Evolutionary conservation across 2,797 vertebrate genomes (phyloP).

Genomic region (Hybognathus amarus): DNA sequence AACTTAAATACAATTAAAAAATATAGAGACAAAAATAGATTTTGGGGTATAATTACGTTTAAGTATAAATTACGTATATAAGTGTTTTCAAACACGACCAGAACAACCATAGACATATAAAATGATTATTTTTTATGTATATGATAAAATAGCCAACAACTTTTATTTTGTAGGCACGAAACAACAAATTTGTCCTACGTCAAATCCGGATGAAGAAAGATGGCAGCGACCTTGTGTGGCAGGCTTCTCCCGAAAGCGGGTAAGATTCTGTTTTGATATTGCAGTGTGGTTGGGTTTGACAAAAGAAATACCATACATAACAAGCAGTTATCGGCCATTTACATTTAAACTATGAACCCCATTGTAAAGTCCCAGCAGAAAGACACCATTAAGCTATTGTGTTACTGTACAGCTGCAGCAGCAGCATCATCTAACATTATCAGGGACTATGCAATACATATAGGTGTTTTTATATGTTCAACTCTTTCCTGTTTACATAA

Average conservation of each 20-base stretch:
- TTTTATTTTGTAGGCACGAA: not conserved
- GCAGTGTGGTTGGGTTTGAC: not conserved
- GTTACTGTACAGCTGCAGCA: not conserved
- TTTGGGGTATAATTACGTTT: not conserved
- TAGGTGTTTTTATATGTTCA: not conserved
- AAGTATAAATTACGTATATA: not conserved
- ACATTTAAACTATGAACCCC: not conserved
- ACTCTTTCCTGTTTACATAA: not conserved
- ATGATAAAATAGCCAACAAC: not conserved
- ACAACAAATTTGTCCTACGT: constrained; percentile 46
- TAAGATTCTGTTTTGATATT: constrained; percentile 54
- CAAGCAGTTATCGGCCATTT: not conserved
- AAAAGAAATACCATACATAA: not conserved
- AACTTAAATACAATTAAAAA: not conserved
- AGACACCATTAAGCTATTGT: not conserved
- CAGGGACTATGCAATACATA: not conserved
- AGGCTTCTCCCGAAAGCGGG: constrained; percentile 72
- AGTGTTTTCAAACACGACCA: not conserved
- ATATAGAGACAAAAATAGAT: not conserved
- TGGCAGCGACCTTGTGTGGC: constrained; percentile 83
- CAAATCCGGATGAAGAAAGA: constrained; percentile 72
- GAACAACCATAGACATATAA: not conserved
- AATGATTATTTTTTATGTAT: too few species aligned
- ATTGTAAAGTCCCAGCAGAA: not conserved
- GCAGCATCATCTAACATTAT: not conserved